Evolutionary conservation across 2,113 vertebrate species (phyloP), one percentile per base, ranked within the genome.

Genomic region (Harpagus bidentatus): DNA sequence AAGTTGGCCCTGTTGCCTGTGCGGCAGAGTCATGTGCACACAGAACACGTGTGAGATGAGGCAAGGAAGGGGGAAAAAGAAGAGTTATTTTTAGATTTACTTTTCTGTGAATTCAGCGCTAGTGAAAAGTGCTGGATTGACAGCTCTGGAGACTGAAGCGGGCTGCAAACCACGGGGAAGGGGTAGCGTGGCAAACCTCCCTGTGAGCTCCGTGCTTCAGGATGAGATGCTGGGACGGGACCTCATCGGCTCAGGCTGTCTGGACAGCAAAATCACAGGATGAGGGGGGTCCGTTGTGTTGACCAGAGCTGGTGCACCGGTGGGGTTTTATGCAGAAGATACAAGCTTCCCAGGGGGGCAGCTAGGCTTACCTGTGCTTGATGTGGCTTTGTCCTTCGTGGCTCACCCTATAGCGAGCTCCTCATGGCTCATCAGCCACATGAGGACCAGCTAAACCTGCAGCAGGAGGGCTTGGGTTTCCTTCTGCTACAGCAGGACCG

Each of bases 51-150:
- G 92, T 79, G 95, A 79, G 86, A 92, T 87, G 93, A 96, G 93
- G 94, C 80, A 40, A 43, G 69, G 74, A 80, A 76, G 28, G n/a
- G 90, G 76, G 87, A 59, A 82, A 88, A 92, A 84, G 40, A 79
- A 43, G 72, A 42, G 82, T 81, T 96, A 92, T 95, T 92, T 93
- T 97, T 95, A 84, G 94, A 10, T 86, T 95, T 86, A 94, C 92
- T 96, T 97, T 95, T 96, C 94, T 94, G 92, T 96, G 96, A 89
- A 89, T 94, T 95, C 95, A 94, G 86, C 47, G 21, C 94, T 62
- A 72, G 80, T 32, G 86, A 86, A 58, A 92, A 96, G 83, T 87
- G 94, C 95, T 93, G 96, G 95, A 91, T 92, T 96, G 95, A 82
- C 91, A 91, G 80, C 80, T 86, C 83, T 34, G 91, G 81, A 94